Base-by-base conservation (phyloP, 1,140 invertebrate genomes). In the Dreissena rostriformis region DNA sequence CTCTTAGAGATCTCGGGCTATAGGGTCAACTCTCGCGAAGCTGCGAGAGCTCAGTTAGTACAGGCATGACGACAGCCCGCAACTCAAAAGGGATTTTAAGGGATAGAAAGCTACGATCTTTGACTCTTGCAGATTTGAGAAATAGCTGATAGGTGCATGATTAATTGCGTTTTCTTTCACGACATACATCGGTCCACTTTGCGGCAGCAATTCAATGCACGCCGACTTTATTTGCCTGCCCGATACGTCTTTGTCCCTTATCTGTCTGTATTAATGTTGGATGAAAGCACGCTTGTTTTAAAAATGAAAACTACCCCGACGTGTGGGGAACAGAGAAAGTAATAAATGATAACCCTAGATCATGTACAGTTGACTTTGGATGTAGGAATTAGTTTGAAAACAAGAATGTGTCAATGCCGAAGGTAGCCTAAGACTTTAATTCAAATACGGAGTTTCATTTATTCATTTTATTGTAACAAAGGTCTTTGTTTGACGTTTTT, bases 31-130 rank as follows among this genome's bases (percentile, higher is more conserved):
- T 81, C 79, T 81, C 70, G 79, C 51, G 68, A 81, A 51, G 53
- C 68, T 81, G 68, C 67, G 68, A 65, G 39, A 39, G 39, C 39
- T 39, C 8, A 39, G 39, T 39, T 39, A 39, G 39, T 39, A 39
- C 39, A 39, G 39, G 39, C 39, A 39, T 39, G 39, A 55, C 57
- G 57, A 19, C 67, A 79, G 53, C 51, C 66, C 68, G 57, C 17
- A 73, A 71, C 80, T 82, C 68, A 82, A 75, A 0, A 55, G 39
- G 80, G 80, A 82, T 82, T 68, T 65, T 55, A 82, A 55, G 26
- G 70, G 72, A 73, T 82, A 61, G 72, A 75, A 75, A 39, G 22
- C 17, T 61, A 61, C 68, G 80, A 68, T 72, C 52, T 82, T 53
- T 75, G 80, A 82, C 80, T 72, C 49, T 29, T 29, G 52, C 17